These are phyloP conservation scores for Perizoma flavofasciatum DNA, from an alignment of 2,888 invertebrate species.

Conservation along the genomic window DNA sequence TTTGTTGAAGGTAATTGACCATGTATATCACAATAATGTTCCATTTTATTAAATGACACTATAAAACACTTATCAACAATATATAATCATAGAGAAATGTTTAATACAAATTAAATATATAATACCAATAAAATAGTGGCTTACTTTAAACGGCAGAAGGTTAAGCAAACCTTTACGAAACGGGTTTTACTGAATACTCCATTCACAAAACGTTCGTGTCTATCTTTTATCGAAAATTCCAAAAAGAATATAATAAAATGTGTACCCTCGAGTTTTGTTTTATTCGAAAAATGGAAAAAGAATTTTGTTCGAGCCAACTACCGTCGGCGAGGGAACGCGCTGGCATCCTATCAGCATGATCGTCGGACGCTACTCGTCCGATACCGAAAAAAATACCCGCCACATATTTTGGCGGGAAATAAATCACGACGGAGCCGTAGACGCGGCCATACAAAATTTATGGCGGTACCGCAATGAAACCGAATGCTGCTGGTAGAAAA, in stretches of 20 bases:
- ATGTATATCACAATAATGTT: constrained; percentile 36
- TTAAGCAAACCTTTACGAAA: constrained; percentile 8
- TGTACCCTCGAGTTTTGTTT: constrained; percentile 68
- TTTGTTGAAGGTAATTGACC: constrained; percentile 37
- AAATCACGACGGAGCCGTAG: constrained; percentile 73
- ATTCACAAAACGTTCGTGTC: constrained; percentile 50
- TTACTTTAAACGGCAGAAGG: background rate
- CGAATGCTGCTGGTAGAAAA: constrained; percentile 40
- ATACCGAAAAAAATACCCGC: constrained; percentile 69
- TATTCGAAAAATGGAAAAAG: constrained; percentile 59
- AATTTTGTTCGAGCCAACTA: constrained; percentile 73
- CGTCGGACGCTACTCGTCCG: constrained; percentile 79
- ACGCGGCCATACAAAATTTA: constrained; percentile 78
- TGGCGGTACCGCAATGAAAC: constrained; percentile 63
- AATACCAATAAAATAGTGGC: too few species aligned
- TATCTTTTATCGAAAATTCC: constrained; percentile 65
- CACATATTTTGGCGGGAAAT: constrained; percentile 82
- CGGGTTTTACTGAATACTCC: constrained; percentile 30
- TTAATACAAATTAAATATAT: background rate
- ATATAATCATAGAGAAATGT: constrained; percentile 13
- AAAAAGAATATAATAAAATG: constrained; percentile 46
- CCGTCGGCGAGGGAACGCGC: constrained; percentile 73
- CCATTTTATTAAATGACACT: constrained; percentile 28
- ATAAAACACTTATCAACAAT: constrained; percentile 32
- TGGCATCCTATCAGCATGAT: constrained; percentile 76